Percentiles rank a stretch among this genome's conserved stretches.
Evolutionary conservation across 2,888 invertebrate genomes (phyloP).

Genomic region (Pristionchus arcanus): DNA sequence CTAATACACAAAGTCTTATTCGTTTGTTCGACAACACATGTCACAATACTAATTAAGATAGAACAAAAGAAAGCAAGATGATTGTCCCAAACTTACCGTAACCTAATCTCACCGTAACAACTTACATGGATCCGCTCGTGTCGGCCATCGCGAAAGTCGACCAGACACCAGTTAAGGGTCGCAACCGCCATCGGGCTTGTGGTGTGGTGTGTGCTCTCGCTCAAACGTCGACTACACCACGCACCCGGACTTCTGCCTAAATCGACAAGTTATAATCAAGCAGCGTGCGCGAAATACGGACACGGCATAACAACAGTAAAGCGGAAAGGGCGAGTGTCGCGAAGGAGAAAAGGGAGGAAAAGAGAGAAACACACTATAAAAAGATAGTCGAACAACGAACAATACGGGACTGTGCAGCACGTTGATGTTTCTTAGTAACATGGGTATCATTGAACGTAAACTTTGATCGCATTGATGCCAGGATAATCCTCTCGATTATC

Average conservation of each 20-base stretch:
- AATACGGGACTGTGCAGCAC: not conserved
- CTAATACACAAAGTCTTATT: no score
- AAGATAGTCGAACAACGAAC: slow-evolving; percentile 14
- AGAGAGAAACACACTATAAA: not conserved
- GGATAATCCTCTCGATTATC: slow-evolving; percentile 34
- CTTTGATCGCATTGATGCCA: no score
- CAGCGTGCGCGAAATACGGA: not conserved
- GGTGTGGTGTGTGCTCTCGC: not conserved
- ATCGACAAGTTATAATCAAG: not conserved
- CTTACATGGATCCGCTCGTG: slow-evolving; percentile 44
- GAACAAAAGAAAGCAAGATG: no score
- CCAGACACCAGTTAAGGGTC: slow-evolving; percentile 40
- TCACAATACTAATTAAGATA: no score
- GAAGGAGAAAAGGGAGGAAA: not conserved
- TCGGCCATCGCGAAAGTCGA: slow-evolving; percentile 43
- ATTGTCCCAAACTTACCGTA: no score
- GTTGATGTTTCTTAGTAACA: slow-evolving; percentile 42
- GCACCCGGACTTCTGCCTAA: not conserved
- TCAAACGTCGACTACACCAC: slow-evolving; percentile 5
- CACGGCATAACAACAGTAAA: not conserved
- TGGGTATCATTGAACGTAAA: no score
- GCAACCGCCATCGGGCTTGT: slow-evolving; percentile 31
- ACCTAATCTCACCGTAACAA: not conserved
- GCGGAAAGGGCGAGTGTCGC: not conserved
- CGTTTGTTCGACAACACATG: no score